These are phyloP conservation scores for Chrysogorgia sp. DNA, from an alignment of 92 coral and sea anemone species.

Conservation along the genomic window DNA sequence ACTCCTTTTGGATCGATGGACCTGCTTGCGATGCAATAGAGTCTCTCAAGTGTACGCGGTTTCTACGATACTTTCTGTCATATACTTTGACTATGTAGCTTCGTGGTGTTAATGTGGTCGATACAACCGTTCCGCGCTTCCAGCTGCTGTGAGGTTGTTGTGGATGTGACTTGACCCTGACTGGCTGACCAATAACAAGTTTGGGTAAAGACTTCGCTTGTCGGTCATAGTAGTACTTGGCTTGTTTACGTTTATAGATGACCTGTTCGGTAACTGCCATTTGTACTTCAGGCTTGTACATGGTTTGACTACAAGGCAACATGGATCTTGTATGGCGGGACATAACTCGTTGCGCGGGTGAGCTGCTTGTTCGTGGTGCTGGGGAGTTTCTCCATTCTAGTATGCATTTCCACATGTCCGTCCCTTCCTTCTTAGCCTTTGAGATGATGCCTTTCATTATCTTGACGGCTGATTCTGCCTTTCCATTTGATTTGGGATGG, in stretches of 20 bases:
- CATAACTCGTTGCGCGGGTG: conserved; percentile 60
- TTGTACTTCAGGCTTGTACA: conserved; percentile 60
- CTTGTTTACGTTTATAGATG: conserved; percentile 43
- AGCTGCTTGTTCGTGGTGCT: conserved; percentile 53
- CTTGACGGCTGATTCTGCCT: no score
- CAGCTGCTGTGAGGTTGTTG: conserved; percentile 39
- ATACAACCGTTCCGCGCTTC: no score
- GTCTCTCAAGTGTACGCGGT: no score
- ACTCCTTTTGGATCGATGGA: no score
- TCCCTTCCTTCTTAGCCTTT: conserved; percentile 52
- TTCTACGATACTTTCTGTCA: no score
- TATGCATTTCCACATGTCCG: conserved; percentile 64
- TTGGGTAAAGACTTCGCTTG: conserved; percentile 39
- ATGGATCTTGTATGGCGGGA: conserved; percentile 61
- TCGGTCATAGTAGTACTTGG: conserved; percentile 46
- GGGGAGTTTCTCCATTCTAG: conserved; percentile 60
- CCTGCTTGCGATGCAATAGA: no score
- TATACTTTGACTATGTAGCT: no score
- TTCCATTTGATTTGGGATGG: no score
- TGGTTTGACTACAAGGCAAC: conserved; percentile 55
- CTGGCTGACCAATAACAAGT: conserved; percentile 44
- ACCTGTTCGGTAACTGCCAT: conserved; percentile 44
- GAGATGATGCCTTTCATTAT: conserved; percentile 43
- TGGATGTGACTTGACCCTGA: conserved; percentile 38
- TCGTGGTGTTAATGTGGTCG: no score